Evolutionary conservation across 1,140 invertebrate species (phyloP).

Genomic region (Neodiprion pinetum): DNA sequence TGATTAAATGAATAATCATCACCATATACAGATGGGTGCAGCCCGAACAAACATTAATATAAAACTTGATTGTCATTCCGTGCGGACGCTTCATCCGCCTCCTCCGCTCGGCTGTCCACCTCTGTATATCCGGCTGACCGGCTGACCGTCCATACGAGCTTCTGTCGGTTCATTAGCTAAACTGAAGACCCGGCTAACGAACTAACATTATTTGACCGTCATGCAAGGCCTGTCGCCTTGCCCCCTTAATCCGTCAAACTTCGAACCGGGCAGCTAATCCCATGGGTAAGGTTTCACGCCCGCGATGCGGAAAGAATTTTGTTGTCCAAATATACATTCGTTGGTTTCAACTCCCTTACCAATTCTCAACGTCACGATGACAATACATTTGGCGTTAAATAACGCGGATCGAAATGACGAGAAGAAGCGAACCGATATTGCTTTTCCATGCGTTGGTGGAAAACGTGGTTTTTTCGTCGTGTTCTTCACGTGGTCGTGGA

Average conservation of each 20-base stretch:
- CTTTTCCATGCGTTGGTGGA: too few relatives aligned
- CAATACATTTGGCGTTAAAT: too few relatives aligned
- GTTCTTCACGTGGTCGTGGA: too few relatives aligned
- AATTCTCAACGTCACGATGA: too few relatives aligned
- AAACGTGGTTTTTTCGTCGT: too few relatives aligned
- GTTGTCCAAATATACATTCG: too few relatives aligned
- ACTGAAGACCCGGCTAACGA: slow-evolving; percentile 6
- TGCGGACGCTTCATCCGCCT: slow-evolving; percentile 2
- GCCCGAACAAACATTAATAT: slow-evolving; percentile 29
- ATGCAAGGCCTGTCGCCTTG: not conserved
- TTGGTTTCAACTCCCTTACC: too few relatives aligned
- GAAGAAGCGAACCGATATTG: too few relatives aligned
- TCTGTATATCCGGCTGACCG: not conserved
- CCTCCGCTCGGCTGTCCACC: not conserved
- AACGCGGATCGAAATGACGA: too few relatives aligned
- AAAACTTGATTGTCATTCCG: slow-evolving; percentile 37
- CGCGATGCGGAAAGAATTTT: too few relatives aligned
- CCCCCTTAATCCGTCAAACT: slow-evolving; percentile 3
- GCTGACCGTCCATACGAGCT: not conserved
- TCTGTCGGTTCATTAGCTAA: slow-evolving; percentile 5
- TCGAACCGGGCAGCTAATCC: not conserved
- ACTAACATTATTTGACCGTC: not conserved
- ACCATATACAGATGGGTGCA: slow-evolving; percentile 26
- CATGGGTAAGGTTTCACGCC: not conserved
- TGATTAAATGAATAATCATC: slow-evolving; percentile 42